Evolutionary conservation across 1,140 invertebrate genomes (phyloP).

Genomic region (Ladona fulva): DNA sequence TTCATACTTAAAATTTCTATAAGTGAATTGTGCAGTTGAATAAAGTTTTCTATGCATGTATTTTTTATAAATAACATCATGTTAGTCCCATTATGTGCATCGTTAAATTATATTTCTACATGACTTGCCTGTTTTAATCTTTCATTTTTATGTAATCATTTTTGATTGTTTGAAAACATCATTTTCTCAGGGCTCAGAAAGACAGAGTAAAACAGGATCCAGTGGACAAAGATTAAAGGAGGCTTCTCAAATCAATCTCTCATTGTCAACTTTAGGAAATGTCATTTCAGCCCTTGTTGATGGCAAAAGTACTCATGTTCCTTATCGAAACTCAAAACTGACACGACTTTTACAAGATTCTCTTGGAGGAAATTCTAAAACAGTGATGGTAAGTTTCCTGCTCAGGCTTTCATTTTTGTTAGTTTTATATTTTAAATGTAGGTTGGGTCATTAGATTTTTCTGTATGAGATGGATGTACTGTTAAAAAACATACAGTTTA

Average conservation of each 20-base stretch:
- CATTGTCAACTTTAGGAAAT: slow-evolving; percentile 86
- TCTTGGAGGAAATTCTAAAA: slow-evolving; percentile 92
- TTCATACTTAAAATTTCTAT: too few species aligned
- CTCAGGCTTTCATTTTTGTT: too few species aligned
- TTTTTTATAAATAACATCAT: too few species aligned
- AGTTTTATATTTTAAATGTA: too few species aligned
- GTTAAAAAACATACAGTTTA: too few species aligned
- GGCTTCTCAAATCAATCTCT: slow-evolving; percentile 92
- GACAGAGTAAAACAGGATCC: slow-evolving; percentile 86
- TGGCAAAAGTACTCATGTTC: slow-evolving; percentile 87
- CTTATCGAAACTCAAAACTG: slow-evolving; percentile 90
- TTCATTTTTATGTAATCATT: neutral
- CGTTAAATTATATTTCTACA: too few species aligned
- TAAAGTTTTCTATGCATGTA: too few species aligned
- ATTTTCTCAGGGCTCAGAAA: slow-evolving; percentile 59
- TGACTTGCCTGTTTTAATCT: neutral
- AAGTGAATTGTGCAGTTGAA: too few species aligned
- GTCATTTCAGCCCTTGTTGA: slow-evolving; percentile 93
- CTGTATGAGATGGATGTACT: too few species aligned
- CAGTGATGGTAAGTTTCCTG: slow-evolving; percentile 65
- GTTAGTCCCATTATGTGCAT: too few species aligned
- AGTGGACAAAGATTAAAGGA: slow-evolving; percentile 81
- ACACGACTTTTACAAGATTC: slow-evolving; percentile 90
- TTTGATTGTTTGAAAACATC: neutral
- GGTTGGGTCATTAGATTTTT: too few species aligned